Conservation (phyloP, 2,888 invertebrate species). For the Athalia circularis region DNA sequence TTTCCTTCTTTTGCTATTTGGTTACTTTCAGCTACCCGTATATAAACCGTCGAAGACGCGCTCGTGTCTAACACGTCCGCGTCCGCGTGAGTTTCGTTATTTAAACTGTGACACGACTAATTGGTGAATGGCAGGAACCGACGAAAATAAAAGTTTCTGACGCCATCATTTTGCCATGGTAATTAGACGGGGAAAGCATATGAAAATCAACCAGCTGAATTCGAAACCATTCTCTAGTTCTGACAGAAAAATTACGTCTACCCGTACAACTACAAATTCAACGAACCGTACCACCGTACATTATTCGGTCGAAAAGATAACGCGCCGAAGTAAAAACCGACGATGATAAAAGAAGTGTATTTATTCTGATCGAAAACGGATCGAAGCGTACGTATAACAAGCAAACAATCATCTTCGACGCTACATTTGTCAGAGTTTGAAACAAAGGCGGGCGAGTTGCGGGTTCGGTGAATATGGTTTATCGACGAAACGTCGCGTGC, state of each 20-base stretch:
- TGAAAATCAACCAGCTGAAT: neutral
- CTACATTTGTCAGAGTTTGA: slow-evolving; percentile 10
- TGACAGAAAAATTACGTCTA: too few relatives aligned
- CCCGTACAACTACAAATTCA: too few relatives aligned
- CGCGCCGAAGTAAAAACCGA: too few relatives aligned
- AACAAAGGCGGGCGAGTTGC: slow-evolving; percentile 1
- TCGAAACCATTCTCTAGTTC: neutral
- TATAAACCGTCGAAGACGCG: slow-evolving; percentile 13
- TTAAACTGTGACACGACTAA: slow-evolving; percentile 34
- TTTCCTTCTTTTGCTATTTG: neutral
- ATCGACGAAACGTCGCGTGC: neutral
- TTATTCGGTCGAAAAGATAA: too few relatives aligned
- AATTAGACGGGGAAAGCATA: slow-evolving; percentile 23
- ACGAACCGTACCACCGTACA: too few relatives aligned
- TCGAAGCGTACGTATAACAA: too few relatives aligned
- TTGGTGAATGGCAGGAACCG: slow-evolving; percentile 18
- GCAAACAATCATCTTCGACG: neutral
- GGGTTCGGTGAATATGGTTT: slow-evolving; percentile 13
- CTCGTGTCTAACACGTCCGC: slow-evolving; percentile 31
- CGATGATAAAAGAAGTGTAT: too few relatives aligned
- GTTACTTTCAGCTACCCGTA: neutral
- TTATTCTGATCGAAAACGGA: too few relatives aligned
- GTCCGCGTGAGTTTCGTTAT: slow-evolving; percentile 21
- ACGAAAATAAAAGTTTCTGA: slow-evolving; percentile 4
- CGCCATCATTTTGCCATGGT: neutral